These are phyloP conservation scores for Entomyzon cyanotis DNA, from an alignment of 2,113 vertebrate genomes.

Conservation along the genomic window DNA sequence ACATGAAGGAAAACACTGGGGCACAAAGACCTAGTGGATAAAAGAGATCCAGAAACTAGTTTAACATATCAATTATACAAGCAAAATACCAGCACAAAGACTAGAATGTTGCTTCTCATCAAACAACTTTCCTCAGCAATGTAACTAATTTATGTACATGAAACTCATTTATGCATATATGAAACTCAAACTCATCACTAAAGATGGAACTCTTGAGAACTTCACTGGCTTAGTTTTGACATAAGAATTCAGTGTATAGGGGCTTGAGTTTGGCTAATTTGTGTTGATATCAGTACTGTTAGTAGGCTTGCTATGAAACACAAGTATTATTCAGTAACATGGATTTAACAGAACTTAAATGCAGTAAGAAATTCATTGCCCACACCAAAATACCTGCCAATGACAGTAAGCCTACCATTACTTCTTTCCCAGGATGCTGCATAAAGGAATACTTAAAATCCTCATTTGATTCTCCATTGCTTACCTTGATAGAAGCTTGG, in stretches of 20 bases:
- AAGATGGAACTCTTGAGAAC: neutral
- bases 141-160: neutral
- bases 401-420: neutral
- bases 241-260: neutral
- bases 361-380: neutral
- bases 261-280: neutral
- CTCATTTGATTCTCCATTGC: conserved; percentile 36
- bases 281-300: neutral
- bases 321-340: neutral
- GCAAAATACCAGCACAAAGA: neutral
- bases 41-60: conserved; percentile 13
- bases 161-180: neutral
- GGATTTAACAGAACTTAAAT: neutral
- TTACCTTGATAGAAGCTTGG: conserved; percentile 63
- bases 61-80: neutral
- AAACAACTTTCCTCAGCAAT: neutral
- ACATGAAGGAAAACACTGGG: neutral
- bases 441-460: conserved; percentile 19
- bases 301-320: neutral
- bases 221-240: neutral
- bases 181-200: neutral
- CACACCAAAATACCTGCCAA: neutral
- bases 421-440: neutral
- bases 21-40: neutral
- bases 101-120: neutral